Evolutionary conservation across 2,113 vertebrate species (phyloP).

Genomic region (Nanorana parkeri): DNA sequence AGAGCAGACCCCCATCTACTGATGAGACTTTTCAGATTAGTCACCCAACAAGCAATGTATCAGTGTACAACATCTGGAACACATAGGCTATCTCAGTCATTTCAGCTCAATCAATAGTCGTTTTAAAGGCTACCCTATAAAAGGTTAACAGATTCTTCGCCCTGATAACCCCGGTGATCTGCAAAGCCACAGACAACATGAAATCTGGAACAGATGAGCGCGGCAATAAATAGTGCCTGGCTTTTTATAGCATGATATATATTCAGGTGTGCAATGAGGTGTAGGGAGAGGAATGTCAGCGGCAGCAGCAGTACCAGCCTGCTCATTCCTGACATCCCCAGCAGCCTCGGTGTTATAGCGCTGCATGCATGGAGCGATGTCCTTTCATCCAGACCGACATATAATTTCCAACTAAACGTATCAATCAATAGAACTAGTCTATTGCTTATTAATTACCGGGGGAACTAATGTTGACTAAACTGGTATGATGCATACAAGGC

Average conservation of each 20-base stretch:
- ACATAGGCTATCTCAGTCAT: constrained; percentile 3
- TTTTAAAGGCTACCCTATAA: neutral
- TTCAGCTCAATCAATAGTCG: neutral
- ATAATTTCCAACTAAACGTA: no score
- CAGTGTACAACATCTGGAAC: constrained; percentile 20
- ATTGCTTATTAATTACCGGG: no score
- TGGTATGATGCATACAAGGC: no score
- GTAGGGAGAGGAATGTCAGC: neutral
- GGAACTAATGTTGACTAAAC: no score
- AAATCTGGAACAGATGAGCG: neutral
- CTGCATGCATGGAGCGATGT: neutral
- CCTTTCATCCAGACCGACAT: neutral
- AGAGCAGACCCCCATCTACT: neutral
- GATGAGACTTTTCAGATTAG: constrained; percentile 13
- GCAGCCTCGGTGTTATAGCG: no score
- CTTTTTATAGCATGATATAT: neutral
- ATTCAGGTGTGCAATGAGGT: neutral
- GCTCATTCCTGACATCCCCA: neutral
- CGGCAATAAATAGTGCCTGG: neutral
- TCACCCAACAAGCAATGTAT: constrained; percentile 1
- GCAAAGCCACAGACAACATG: neutral
- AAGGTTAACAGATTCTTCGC: constrained; percentile 1
- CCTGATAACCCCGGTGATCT: constrained; percentile 12
- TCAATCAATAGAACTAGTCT: no score
- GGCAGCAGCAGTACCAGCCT: neutral